These are phyloP conservation scores for Siniperca scherzeri DNA, from an alignment of 2,797 vertebrate genomes.

Conservation along the genomic window DNA sequence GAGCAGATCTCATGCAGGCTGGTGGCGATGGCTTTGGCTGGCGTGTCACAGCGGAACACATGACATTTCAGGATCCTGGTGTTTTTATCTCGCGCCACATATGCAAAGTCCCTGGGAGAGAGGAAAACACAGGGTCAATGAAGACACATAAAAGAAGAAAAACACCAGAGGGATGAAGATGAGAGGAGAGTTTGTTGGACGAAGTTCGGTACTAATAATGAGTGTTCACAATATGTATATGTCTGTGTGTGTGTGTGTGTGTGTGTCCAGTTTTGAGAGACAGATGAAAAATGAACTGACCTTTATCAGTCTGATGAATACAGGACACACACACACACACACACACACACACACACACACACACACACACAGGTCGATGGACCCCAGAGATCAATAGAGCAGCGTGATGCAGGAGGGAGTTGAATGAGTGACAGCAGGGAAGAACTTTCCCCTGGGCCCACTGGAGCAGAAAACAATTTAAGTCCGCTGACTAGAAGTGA, in stretches of 20 bases:
- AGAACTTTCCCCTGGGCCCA: constrained; percentile 49
- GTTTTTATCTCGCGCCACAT: constrained; percentile 97
- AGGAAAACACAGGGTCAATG: constrained; percentile 43
- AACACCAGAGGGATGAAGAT: background rate
- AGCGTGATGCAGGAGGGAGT: constrained; percentile 52
- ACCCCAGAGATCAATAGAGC: constrained; percentile 72
- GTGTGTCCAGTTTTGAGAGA: constrained; percentile 35
- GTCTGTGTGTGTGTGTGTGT: constrained; percentile 7
- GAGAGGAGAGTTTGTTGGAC: constrained; percentile 1
- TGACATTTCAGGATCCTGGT: constrained; percentile 99
- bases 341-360: constrained; percentile 29
- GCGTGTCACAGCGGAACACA: constrained; percentile 99
- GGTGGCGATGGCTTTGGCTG: constrained; percentile 99
- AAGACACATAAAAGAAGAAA: constrained; percentile 4
- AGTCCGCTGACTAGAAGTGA: constrained; percentile 43
- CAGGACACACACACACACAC: constrained; percentile 42
- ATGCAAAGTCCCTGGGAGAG: constrained; percentile 94
- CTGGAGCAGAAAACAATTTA: constrained; percentile 62
- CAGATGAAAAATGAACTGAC: constrained; percentile 64
- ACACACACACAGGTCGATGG: constrained; percentile 51
- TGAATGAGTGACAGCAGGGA: constrained; percentile 67
- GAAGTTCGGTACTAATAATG: background rate
- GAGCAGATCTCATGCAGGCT: constrained; percentile 99
- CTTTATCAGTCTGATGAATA: constrained; percentile 69
- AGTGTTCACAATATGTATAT: background rate